Evolutionary conservation across 2,113 vertebrate genomes (phyloP).

Genomic region (Leptosomus discolor): DNA sequence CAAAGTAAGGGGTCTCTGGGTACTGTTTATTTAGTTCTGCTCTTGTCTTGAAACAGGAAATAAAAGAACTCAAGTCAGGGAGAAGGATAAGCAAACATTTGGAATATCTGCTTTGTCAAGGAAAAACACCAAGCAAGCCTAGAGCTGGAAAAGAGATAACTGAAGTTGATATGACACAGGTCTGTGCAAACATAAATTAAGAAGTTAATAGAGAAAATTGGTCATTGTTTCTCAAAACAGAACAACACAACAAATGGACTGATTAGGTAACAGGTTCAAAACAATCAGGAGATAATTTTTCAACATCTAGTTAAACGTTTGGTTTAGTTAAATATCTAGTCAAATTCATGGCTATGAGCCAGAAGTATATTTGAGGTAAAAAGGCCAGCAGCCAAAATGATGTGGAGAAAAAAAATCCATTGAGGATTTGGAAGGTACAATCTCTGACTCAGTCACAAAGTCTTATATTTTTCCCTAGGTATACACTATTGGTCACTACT

Average conservation of each 20-base stretch:
- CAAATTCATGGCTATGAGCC: background rate
- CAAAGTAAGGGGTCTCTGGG: conserved; percentile 10
- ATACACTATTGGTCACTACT: background rate
- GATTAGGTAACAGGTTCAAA: background rate
- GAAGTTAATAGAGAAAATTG: background rate
- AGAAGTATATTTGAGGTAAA: background rate
- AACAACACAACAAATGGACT: background rate
- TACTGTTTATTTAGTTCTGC: conserved; percentile 18
- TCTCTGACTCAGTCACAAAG: background rate
- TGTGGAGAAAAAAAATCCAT: background rate
- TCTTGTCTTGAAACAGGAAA: conserved; percentile 11
- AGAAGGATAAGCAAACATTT: background rate
- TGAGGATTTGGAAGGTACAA: background rate
- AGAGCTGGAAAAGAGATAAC: background rate
- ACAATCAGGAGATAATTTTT: background rate
- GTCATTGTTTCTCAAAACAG: background rate
- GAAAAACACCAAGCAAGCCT: background rate
- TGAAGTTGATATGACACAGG: background rate
- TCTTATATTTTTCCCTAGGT: background rate
- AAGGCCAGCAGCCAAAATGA: background rate
- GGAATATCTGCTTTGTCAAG: background rate
- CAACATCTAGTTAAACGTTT: background rate
- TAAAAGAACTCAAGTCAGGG: background rate
- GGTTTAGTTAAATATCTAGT: background rate
- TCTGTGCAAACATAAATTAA: background rate